Evolutionary conservation across 1,140 invertebrate genomes (phyloP), one percentile per base, ranked within the genome.

Genomic region (Drosophila sturtevanti): DNA sequence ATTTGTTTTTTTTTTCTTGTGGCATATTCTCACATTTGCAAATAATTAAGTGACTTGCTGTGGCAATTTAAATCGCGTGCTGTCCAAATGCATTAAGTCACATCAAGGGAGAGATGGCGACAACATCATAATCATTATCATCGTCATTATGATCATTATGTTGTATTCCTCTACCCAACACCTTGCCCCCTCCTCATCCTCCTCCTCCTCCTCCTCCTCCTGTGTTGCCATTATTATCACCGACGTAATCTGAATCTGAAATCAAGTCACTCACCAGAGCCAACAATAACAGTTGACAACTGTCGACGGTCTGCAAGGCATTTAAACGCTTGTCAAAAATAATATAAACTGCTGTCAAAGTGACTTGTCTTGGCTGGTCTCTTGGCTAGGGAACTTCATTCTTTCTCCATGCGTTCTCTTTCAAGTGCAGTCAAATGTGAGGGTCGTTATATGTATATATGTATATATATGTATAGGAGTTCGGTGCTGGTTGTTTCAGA

Each of bases 311-410:
- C 72, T 75, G 81, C 62, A 63, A 76, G 69, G 72, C 81, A 77
- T 78, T 81, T 86, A 87, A 86, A 77, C 76, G 84, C 75, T 89
- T 87, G 84, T 87, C 82, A 89, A 73, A 56, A 87, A 87, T 87
- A 82, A 77, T 77, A 82, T 87, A 81, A 87, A 68, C 82, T 79
- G 82, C 65, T 72, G 81, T 87, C 82, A 74, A 61, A 68, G 64
- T 52, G 52, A 27, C 37, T 35, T 12, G 48, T 41, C 41, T 48
- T 48, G 41, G 41, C 41, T 44, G 41, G 41, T 18, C 41, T 18
- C 41, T 44, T 44, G 34, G 48, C 37, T 75, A 75, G 72, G 72
- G 72, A 75, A 68, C 72, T 55, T 55, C 48, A 48, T 48, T 48
- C 41, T 73, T 73, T 14, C 31, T 14, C 38, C 24, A 38, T 18